These are phyloP conservation scores for Cryptosula pallasiana DNA, from an alignment of 2,888 invertebrate species.

Conservation along the genomic window DNA sequence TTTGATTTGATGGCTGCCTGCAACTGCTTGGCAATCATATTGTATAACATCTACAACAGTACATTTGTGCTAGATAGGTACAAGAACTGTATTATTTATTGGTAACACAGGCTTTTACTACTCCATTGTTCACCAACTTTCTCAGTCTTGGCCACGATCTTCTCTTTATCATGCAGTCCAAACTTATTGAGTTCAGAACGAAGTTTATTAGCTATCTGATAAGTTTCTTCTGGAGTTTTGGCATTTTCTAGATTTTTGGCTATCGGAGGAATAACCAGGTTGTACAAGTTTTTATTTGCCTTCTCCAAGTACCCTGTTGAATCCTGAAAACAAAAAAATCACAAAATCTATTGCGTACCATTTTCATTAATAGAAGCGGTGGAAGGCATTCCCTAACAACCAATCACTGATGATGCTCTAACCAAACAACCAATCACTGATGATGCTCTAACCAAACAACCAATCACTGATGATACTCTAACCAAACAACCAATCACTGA, in stretches of 20 bases:
- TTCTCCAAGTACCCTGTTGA: neutral
- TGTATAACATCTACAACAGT: slow-evolving; percentile 3
- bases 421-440: too few relatives aligned
- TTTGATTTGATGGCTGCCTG: slow-evolving; percentile 13
- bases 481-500: too few relatives aligned
- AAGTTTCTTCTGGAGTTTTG: neutral
- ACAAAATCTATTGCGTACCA: neutral
- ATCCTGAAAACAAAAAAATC: neutral
- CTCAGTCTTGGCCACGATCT: neutral
- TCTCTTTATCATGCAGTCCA: slow-evolving; percentile 7
- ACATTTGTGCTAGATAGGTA: too few relatives aligned
- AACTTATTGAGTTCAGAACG: neutral
- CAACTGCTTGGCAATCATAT: neutral
- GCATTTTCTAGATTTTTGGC: slow-evolving; percentile 3
- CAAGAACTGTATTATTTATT: too few relatives aligned
- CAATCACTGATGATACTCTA: too few relatives aligned
- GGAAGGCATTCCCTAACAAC: too few relatives aligned
- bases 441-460: too few relatives aligned
- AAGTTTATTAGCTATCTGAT: neutral
- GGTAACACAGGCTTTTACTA: too few relatives aligned
- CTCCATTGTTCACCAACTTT: slow-evolving; percentile 1
- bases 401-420: too few relatives aligned
- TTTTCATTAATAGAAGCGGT: too few relatives aligned
- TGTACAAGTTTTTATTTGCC: slow-evolving; percentile 8
- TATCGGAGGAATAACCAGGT: neutral